phyloP scores from a whole-genome alignment of 2,113 vertebrate species.

The Dasyornis broadbenti region DNA sequence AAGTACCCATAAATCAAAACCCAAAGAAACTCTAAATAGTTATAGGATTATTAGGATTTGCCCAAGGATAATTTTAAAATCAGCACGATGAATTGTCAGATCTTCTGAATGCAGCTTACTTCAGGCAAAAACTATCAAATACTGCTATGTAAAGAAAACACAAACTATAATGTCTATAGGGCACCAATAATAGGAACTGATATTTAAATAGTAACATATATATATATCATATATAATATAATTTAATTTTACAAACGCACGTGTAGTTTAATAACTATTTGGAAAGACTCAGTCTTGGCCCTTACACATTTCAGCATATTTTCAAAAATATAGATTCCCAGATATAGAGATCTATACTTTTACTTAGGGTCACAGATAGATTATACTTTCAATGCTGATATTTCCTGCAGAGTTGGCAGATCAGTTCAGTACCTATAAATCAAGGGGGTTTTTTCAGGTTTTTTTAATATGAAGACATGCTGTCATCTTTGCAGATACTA shows the following conservation, averaged over 20 bases:
- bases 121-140: neutral
- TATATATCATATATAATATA: neutral
- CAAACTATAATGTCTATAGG: neutral
- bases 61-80: neutral
- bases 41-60: neutral
- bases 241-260: neutral
- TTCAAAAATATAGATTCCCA: neutral
- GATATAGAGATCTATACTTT: neutral
- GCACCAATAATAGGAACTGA: neutral
- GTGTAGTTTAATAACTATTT: neutral
- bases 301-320: neutral
- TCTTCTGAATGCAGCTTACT: neutral
- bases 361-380: neutral
- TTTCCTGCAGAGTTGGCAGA: neutral
- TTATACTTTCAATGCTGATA: neutral
- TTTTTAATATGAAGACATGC: neutral
- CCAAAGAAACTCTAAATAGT: neutral
- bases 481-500: neutral
- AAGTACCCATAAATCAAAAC: neutral
- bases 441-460: neutral
- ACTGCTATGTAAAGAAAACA: neutral
- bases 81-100: neutral
- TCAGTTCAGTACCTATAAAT: neutral
- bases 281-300: neutral
- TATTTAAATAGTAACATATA: neutral